phyloP scores from a whole-genome alignment of 23 tunicate species.

The Halocynthia roretzi region DNA sequence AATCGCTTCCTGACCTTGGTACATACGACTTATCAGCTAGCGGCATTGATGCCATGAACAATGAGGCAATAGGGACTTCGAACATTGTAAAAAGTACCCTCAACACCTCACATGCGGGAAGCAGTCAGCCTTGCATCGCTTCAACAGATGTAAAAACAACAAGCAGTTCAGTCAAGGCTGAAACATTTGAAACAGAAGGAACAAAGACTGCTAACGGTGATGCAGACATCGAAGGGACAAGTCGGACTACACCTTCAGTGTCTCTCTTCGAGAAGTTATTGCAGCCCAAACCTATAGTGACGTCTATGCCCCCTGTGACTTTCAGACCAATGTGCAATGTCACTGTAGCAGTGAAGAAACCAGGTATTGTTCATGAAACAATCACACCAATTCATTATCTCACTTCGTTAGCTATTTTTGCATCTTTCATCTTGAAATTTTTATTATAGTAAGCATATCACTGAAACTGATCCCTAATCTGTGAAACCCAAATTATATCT shows the following conservation, averaged over 20 bases:
- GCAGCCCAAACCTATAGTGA: not conserved
- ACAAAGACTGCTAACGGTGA: not conserved
- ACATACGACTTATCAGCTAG: no score
- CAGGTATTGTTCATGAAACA: not conserved
- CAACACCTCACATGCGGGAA: no score
- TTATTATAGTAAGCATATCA: no score
- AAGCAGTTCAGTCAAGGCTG: no score
- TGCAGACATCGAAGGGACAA: not conserved
- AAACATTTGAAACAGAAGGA: not conserved
- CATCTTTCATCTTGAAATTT: no score
- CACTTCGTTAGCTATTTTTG: no score
- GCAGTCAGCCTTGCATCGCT: no score
- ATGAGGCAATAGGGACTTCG: conserved; percentile 19
- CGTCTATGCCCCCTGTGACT: conserved; percentile 1
- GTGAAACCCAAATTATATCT: no score
- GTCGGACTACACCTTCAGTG: not conserved
- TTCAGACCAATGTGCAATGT: not conserved
- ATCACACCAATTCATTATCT: no score
- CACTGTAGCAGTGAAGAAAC: not conserved
- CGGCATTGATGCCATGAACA: not conserved
- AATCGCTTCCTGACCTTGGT: no score
- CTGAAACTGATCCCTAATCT: no score
- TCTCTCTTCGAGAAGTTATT: not conserved
- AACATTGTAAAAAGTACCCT: not conserved
- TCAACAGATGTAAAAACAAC: no score